These are phyloP conservation scores for Cyprinodon tularosa DNA, from an alignment of 2,113 vertebrate species.

Conservation along the genomic window DNA sequence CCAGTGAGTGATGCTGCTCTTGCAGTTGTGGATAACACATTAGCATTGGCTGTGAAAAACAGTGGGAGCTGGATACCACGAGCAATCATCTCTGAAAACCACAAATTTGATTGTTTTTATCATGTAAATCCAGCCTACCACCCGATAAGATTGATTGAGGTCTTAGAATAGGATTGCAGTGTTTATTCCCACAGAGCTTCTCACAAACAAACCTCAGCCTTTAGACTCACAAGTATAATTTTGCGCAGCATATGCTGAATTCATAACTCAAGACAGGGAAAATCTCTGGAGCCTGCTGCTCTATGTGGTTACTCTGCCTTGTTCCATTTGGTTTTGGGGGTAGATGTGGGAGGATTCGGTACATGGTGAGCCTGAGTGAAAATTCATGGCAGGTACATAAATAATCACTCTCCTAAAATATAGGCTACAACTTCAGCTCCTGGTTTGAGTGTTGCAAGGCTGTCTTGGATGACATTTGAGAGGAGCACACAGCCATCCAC, in stretches of 20 bases:
- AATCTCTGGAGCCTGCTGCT: conserved; percentile 64
- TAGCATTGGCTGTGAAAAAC: conserved; percentile 71
- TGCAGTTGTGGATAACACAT: conserved; percentile 67
- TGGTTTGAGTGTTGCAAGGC: conserved; percentile 57
- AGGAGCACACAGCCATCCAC: conserved; percentile 55
- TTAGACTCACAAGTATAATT: conserved; percentile 60
- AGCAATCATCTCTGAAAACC: conserved; percentile 58
- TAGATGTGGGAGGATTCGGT: conserved; percentile 70
- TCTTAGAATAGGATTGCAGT: conserved; percentile 63
- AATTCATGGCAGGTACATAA: conserved; percentile 81
- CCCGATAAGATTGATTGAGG: conserved; percentile 68
- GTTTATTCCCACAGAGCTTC: conserved; percentile 70
- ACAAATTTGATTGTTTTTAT: conserved; percentile 69
- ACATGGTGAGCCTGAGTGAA: conserved; percentile 61
- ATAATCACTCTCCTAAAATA: conserved; percentile 75
- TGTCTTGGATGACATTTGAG: conserved; percentile 70
- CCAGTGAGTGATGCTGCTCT: conserved; percentile 46
- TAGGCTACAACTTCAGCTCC: conserved; percentile 64
- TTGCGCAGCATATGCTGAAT: conserved; percentile 71
- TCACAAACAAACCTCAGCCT: conserved; percentile 70
- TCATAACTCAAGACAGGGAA: conserved; percentile 67
- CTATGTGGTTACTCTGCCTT: conserved; percentile 68
- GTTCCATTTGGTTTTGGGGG: conserved; percentile 72
- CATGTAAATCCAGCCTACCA: conserved; percentile 67
- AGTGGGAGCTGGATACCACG: conserved; percentile 52